phyloP scores from a whole-genome alignment of 2,797 vertebrate genomes.

The Scolopax bukidnonensis region DNA sequence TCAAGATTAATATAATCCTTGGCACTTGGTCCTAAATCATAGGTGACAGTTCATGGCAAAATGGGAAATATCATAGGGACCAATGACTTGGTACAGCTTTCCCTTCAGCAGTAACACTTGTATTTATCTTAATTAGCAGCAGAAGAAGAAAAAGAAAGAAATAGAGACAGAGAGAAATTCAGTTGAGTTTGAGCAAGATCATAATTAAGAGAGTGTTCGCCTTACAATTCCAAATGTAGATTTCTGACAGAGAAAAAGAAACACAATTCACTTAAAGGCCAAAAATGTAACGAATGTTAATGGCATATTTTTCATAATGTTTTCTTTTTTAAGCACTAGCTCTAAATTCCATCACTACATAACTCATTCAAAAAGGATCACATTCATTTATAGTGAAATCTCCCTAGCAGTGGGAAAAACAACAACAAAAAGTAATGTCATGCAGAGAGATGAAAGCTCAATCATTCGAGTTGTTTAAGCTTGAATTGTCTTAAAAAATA shows the following conservation, averaged over 20 bases:
- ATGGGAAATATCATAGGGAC: slow-evolving; percentile 40
- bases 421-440: background rate
- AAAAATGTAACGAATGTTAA: background rate
- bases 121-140: slow-evolving; percentile 73
- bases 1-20: slow-evolving; percentile 58
- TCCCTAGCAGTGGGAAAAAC: background rate
- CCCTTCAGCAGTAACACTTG: slow-evolving; percentile 53
- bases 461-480: background rate
- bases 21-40: slow-evolving; percentile 58
- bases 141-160: slow-evolving; percentile 41
- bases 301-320: background rate
- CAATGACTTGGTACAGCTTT: slow-evolving; percentile 51
- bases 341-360: background rate
- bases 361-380: background rate
- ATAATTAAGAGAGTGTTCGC: slow-evolving; percentile 42
- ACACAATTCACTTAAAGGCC: background rate
- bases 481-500: background rate
- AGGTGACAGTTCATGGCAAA: slow-evolving; percentile 59
- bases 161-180: slow-evolving; percentile 48
- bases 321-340: background rate
- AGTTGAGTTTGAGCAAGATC: slow-evolving; percentile 40
- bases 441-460: background rate
- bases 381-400: background rate
- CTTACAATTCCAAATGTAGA: background rate
- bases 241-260: slow-evolving; percentile 25